A percentile compares a stretch with the other conserved stretches of the same genome.
Conservation (phyloP, 2,888 invertebrate species). For the Quadroppia sp. region DNA sequence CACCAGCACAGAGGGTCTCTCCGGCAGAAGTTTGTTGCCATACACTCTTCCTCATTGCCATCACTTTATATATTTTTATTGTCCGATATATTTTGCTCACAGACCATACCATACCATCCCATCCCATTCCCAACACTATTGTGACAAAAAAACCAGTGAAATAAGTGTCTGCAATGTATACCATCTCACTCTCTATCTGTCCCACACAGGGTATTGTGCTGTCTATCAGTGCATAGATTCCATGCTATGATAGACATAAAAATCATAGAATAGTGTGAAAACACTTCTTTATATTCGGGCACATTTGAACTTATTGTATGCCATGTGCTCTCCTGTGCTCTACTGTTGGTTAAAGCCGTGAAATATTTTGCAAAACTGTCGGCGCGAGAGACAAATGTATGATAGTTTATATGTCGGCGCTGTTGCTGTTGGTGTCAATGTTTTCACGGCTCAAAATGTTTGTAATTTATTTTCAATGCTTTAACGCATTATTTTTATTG, state of each 20-base stretch:
- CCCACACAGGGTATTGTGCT: neutral
- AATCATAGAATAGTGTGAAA: neutral
- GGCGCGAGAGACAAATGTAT: constrained; percentile 25
- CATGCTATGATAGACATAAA: constrained; percentile 23
- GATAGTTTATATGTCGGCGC: neutral
- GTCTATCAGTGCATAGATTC: neutral
- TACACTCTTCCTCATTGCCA: neutral
- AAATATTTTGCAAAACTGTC: constrained; percentile 22
- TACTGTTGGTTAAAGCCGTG: constrained; percentile 27
- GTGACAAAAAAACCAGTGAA: neutral
- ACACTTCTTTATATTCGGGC: neutral
- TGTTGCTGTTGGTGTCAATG: constrained; percentile 1
- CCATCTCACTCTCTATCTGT: neutral
- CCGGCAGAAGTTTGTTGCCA: constrained; percentile 1
- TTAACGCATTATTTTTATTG: constrained; percentile 11
- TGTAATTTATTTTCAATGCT: constrained; percentile 25
- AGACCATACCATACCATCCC: too few relatives aligned
- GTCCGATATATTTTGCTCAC: neutral
- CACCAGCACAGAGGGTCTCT: neutral
- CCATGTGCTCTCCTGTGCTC: neutral
- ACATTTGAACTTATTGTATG: neutral
- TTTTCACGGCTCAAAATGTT: neutral
- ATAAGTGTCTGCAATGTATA: neutral
- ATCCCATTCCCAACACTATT: neutral
- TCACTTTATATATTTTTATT: constrained; percentile 9